Conservation (phyloP, 2,113 vertebrate genomes). For the Dunckerocampus dactyliophorus region DNA sequence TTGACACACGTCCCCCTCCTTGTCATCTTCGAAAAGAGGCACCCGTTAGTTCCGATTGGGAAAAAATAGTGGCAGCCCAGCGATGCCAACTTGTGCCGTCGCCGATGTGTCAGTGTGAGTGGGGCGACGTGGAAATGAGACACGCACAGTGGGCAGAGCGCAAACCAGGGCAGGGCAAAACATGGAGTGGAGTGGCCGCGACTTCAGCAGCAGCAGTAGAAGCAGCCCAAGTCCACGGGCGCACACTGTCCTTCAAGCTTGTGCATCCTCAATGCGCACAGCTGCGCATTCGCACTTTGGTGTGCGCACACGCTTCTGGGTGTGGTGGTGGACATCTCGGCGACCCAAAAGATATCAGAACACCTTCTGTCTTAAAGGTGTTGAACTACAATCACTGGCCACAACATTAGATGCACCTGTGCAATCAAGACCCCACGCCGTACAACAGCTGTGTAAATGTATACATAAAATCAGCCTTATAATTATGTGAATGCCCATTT, state of each 20-base stretch:
- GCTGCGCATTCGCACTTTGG: background rate
- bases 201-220: slow-evolving; percentile 41
- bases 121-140: slow-evolving; percentile 48
- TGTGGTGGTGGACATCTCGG: background rate
- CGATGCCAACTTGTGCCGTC: slow-evolving; percentile 66
- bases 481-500: background rate
- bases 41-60: slow-evolving; percentile 25
- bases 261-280: slow-evolving; percentile 37
- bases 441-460: too few relatives aligned
- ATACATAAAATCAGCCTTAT: too few relatives aligned
- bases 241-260: slow-evolving; percentile 43
- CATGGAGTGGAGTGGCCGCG: slow-evolving; percentile 65
- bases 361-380: background rate
- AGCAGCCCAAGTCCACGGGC: slow-evolving; percentile 51
- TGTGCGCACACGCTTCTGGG: background rate
- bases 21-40: slow-evolving; percentile 15
- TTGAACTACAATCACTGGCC: background rate
- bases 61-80: slow-evolving; percentile 29
- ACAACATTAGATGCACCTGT: background rate
- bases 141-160: slow-evolving; percentile 48
- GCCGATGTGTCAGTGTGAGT: slow-evolving; percentile 49
- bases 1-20: slow-evolving; percentile 58
- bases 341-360: background rate
- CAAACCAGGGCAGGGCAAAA: slow-evolving; percentile 62
- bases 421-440: too few relatives aligned